Evolutionary conservation across 2,888 invertebrate genomes (phyloP).

Genomic region (Catocala fraxini): DNA sequence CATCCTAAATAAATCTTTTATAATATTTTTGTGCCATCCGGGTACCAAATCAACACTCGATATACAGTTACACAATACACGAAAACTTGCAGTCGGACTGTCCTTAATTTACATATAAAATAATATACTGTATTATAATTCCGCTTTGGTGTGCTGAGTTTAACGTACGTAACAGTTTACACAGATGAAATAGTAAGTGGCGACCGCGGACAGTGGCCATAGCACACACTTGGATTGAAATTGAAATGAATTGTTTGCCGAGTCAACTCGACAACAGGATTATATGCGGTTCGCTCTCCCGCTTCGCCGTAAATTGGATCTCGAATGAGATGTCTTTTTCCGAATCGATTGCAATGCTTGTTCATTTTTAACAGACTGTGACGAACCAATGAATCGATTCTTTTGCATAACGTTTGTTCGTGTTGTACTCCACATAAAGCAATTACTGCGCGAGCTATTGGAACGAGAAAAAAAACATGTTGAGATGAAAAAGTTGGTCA

Average conservation of each 20-base stretch:
- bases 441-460: slow-evolving; percentile 16
- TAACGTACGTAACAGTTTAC: no score
- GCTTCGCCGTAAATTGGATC: slow-evolving; percentile 75
- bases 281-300: slow-evolving; percentile 72
- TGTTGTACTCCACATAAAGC: slow-evolving; percentile 16
- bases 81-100: no score
- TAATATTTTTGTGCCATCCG: no score
- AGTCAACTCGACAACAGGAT: slow-evolving; percentile 68
- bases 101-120: no score
- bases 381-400: slow-evolving; percentile 47
- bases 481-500: slow-evolving; percentile 3
- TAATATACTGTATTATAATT: no score
- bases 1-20: no score
- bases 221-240: slow-evolving; percentile 71
- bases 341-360: slow-evolving; percentile 59
- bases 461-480: slow-evolving; percentile 7
- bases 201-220: slow-evolving; percentile 56
- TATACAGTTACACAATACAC: no score
- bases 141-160: no score
- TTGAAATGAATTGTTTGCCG: slow-evolving; percentile 83
- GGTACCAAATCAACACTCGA: no score
- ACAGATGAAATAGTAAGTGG: slow-evolving; percentile 41
- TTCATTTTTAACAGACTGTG: slow-evolving; percentile 54
- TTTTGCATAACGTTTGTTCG: slow-evolving; percentile 41
- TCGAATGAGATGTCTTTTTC: slow-evolving; percentile 77